phyloP scores from a whole-genome alignment of 2,888 invertebrate species.

The Amphipyra tragopoginis region DNA sequence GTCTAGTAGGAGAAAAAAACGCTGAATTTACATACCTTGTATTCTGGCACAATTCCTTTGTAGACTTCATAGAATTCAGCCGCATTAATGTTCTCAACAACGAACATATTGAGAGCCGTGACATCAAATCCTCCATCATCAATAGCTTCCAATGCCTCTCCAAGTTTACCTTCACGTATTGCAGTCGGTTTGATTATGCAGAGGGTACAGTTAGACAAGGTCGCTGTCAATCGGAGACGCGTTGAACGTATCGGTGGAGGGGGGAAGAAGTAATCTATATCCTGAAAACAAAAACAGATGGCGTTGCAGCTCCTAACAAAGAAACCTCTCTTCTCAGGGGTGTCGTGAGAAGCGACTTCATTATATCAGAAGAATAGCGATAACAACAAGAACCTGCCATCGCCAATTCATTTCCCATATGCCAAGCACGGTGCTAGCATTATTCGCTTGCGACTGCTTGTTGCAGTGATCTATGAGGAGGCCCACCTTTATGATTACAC shows the following conservation, averaged over 20 bases:
- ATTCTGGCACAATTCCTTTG: slow-evolving; percentile 95
- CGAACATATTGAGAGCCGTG: slow-evolving; percentile 94
- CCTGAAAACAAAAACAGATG: slow-evolving; percentile 71
- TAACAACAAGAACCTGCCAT: too few species aligned
- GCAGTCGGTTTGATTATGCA: slow-evolving; percentile 97
- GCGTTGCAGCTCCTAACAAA: too few species aligned
- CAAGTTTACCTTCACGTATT: slow-evolving; percentile 93
- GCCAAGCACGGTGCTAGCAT: too few species aligned
- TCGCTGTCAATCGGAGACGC: slow-evolving; percentile 87
- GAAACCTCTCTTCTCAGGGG: too few species aligned
- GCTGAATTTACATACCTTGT: slow-evolving; percentile 86
- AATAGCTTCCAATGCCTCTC: slow-evolving; percentile 92
- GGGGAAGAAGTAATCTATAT: slow-evolving; percentile 91
- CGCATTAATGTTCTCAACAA: slow-evolving; percentile 94
- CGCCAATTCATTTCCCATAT: too few species aligned
- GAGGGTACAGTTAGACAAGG: slow-evolving; percentile 92
- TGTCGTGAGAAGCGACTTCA: too few species aligned
- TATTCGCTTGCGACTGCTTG: too few species aligned
- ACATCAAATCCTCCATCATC: slow-evolving; percentile 94
- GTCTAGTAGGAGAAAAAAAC: neutral
- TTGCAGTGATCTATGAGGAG: too few species aligned
- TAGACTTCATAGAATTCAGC: slow-evolving; percentile 98
- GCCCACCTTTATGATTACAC: too few species aligned
- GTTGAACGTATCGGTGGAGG: slow-evolving; percentile 73
- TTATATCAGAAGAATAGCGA: too few species aligned